A percentile compares a stretch with the other conserved stretches of the same genome.
phyloP scores from a whole-genome alignment of 2,113 vertebrate species.

The Python bivittatus region DNA sequence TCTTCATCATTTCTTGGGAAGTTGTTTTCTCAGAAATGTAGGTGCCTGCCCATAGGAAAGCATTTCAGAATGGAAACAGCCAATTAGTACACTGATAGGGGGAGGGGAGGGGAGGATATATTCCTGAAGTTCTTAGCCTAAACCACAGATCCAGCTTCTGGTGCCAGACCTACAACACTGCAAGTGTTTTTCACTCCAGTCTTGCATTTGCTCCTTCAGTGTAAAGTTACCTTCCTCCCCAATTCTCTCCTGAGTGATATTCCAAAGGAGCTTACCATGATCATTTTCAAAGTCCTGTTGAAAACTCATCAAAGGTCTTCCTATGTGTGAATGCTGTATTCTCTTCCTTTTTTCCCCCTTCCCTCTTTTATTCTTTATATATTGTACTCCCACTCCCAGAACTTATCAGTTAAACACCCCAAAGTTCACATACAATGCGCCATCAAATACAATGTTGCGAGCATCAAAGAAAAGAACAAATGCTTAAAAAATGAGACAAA shows the following conservation, averaged over 20 bases:
- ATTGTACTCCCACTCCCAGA: neutral
- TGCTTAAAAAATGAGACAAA: neutral
- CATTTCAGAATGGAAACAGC: neutral
- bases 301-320: neutral
- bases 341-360: neutral
- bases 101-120: neutral
- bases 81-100: neutral
- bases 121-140: neutral
- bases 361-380: neutral
- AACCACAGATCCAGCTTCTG: neutral
- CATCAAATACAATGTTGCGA: neutral
- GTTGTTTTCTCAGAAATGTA: conserved; percentile 88
- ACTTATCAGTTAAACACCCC: neutral
- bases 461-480: neutral
- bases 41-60: conserved; percentile 70
- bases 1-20: conserved; percentile 96
- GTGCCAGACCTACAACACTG: neutral
- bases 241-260: neutral
- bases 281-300: neutral
- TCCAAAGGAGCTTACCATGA: neutral
- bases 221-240: neutral
- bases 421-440: neutral
- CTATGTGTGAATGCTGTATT: neutral
- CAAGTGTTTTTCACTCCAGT: neutral
- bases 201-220: too few species aligned